phyloP scores from a whole-genome alignment of 2,113 vertebrate genomes.

The Vidua chalybeata region DNA sequence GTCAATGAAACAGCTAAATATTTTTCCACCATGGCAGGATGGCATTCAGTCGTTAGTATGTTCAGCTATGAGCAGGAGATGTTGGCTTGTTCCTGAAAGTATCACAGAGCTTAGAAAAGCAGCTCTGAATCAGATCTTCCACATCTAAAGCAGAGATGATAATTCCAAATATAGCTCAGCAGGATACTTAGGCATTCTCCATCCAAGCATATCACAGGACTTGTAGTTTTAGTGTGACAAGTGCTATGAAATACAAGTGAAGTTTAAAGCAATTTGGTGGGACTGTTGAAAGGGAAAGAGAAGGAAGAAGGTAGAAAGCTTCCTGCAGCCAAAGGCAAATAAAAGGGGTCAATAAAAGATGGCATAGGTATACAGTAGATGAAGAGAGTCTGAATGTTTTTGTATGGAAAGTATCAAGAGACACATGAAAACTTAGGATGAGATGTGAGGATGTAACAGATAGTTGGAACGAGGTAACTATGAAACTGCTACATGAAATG shows the following conservation, averaged over 20 bases:
- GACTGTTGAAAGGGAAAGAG: not conserved
- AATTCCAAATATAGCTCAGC: not conserved
- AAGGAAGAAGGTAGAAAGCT: not conserved
- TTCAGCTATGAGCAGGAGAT: rapidly evolving
- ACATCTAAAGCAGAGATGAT: not conserved
- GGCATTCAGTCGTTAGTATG: not conserved
- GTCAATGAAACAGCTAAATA: not conserved
- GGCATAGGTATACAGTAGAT: not conserved
- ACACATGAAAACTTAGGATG: not conserved
- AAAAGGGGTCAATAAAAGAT: not conserved
- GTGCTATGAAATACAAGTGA: not conserved
- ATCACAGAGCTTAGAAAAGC: not conserved
- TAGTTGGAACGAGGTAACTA: not conserved
- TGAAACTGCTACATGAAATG: not conserved
- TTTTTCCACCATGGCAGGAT: rapidly evolving
- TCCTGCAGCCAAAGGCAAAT: not conserved
- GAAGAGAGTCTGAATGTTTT: not conserved
- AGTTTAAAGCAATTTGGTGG: not conserved
- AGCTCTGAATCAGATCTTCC: not conserved
- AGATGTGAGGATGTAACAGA: rapidly evolving
- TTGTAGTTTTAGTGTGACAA: not conserved
- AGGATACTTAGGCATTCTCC: not conserved
- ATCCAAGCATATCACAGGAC: not conserved
- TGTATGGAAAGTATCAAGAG: not conserved
- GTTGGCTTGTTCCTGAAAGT: not conserved